Conservation (phyloP, 2,888 invertebrate genomes). For the Epirrhoe alternata region DNA sequence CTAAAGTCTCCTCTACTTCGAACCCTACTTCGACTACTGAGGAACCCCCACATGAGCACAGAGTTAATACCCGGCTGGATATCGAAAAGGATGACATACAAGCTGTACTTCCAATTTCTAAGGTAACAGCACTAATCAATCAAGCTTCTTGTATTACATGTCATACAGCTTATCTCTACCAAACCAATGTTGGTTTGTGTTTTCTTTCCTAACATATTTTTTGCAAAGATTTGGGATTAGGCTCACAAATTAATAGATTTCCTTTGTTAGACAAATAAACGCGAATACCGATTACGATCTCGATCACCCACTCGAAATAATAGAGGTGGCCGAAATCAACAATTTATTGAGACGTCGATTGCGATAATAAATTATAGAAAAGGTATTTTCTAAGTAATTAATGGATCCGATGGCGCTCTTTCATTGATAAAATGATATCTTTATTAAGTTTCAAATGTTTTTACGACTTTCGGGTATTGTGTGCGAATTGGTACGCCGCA, state of each 20-base stretch:
- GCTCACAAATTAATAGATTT: conserved; percentile 12
- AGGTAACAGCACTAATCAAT: conserved; percentile 85
- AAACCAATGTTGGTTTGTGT: conserved; percentile 6
- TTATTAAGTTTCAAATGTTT: conserved; percentile 68
- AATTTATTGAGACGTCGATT: conserved; percentile 73
- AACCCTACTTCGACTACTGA: conserved; percentile 68
- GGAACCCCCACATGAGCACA: conserved; percentile 80
- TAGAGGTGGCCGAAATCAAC: conserved; percentile 61
- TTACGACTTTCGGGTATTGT: conserved; percentile 50
- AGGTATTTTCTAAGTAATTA: conserved; percentile 71
- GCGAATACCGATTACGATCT: conserved; percentile 57
- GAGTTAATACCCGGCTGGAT: conserved; percentile 93
- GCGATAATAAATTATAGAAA: conserved; percentile 68
- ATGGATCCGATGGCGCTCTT: conserved; percentile 62
- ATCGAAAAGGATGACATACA: conserved; percentile 97
- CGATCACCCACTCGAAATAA: conserved; percentile 56
- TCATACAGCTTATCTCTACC: neutral
- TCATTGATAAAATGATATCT: conserved; percentile 73
- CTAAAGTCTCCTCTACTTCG: conserved; percentile 76
- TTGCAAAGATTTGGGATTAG: neutral
- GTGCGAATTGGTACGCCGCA: conserved; percentile 45
- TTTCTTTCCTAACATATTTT: neutral
- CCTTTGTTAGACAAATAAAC: conserved; percentile 46
- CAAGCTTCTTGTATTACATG: conserved; percentile 7
- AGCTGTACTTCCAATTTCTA: conserved; percentile 96